Evolutionary conservation across 2,888 invertebrate species (phyloP).

Genomic region (Lasioglossum vierecki): DNA sequence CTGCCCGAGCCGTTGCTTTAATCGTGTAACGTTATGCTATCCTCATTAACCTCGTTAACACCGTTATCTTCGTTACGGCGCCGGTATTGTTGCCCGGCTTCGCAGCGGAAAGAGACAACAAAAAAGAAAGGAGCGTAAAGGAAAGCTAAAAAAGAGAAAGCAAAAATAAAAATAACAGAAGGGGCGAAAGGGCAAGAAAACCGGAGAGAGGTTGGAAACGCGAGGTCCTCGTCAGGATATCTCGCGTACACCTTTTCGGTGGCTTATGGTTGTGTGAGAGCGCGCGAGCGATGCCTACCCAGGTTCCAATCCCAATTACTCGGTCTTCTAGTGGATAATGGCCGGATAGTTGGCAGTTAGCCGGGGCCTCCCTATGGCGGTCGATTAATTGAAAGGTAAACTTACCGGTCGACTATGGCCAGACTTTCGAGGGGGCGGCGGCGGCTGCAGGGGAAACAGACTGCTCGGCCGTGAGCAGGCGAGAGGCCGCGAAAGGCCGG

Average conservation of each 20-base stretch:
- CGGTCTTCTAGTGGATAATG: conserved; percentile 81
- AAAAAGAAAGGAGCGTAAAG: conserved; percentile 8
- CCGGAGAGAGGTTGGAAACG: not conserved
- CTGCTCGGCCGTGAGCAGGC: conserved; percentile 14
- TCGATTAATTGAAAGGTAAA: conserved; percentile 83
- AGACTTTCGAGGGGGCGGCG: conserved; percentile 77
- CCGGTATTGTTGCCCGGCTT: conserved; percentile 18
- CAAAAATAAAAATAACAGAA: not conserved
- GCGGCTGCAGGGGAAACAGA: conserved; percentile 56
- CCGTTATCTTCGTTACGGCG: conserved; percentile 50
- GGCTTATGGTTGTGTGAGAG: conserved; percentile 9
- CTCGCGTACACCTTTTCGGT: conserved; percentile 30
- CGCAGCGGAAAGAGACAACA: not conserved
- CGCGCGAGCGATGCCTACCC: conserved; percentile 48
- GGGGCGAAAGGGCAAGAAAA: not conserved
- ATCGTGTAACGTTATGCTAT: conserved; percentile 56
- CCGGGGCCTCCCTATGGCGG: conserved; percentile 74
- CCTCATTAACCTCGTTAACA: conserved; percentile 66
- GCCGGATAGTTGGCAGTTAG: conserved; percentile 80
- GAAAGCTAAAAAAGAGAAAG: not conserved
- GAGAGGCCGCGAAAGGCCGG: conserved; percentile 28
- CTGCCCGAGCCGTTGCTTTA: conserved; percentile 45
- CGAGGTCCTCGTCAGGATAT: not conserved
- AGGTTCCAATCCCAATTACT: conserved; percentile 81
- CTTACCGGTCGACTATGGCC: conserved; percentile 79